phyloP scores from a whole-genome alignment of 2,113 vertebrate species.

The Gallinago paraguaiae region DNA sequence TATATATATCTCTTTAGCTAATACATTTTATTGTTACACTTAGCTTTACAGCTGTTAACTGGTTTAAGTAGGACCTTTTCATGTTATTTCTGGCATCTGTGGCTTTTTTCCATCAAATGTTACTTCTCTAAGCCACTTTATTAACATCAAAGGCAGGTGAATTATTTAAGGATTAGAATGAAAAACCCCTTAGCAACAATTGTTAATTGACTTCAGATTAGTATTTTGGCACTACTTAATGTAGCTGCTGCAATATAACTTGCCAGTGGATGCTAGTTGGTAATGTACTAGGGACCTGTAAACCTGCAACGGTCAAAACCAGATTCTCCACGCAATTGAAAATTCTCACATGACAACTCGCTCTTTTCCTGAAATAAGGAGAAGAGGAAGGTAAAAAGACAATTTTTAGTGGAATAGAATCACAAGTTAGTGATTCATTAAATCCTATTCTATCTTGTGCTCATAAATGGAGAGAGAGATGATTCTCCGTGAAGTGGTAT shows the following conservation, averaged over 20 bases:
- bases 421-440: conserved; percentile 35
- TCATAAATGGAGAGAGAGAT: not conserved
- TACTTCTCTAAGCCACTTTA: conserved; percentile 52
- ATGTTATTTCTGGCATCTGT: conserved; percentile 58
- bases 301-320: not conserved
- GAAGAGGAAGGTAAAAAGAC: not conserved
- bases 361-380: not conserved
- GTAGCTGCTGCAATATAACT: conserved; percentile 20
- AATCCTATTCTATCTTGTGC: not conserved
- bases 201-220: conserved; percentile 56
- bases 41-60: conserved; percentile 55
- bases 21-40: conserved; percentile 21
- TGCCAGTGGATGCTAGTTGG: not conserved
- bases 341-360: not conserved
- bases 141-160: conserved; percentile 72
- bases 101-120: conserved; percentile 35
- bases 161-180: conserved; percentile 63
- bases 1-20: conserved; percentile 6
- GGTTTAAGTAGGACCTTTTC: conserved; percentile 31
- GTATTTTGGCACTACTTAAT: conserved; percentile 47
- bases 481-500: not conserved
- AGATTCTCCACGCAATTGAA: not conserved
- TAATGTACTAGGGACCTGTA: not conserved
- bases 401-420: not conserved
- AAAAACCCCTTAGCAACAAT: conserved; percentile 37